These are phyloP conservation scores for Caenorhabditis elegans DNA, from an alignment of 1,140 invertebrate species.

Conservation along the genomic window WBcel235 BX284602.5:11970001-11970500, in stretches of 20 bases:
- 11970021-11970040: too few relatives aligned
- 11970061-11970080: too few relatives aligned
- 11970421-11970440: slow-evolving; percentile 1
- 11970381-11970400: background rate
- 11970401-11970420: background rate
- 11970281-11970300: too few relatives aligned
- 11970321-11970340: background rate
- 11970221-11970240: slow-evolving; percentile 39
- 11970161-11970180: background rate
- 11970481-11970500: slow-evolving; percentile 30
- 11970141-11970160: background rate
- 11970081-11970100: too few relatives aligned
- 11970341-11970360: background rate
- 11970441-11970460: too few relatives aligned
- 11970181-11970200: slow-evolving; percentile 43
- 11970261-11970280: slow-evolving; percentile 15
- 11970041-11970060: too few relatives aligned
- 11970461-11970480: background rate
- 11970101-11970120: too few relatives aligned
- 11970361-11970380: background rate
- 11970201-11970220: background rate
- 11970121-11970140: too few relatives aligned
- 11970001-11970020: too few relatives aligned
- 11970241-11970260: slow-evolving; percentile 42
- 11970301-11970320: background rate